A percentile compares a stretch with the other conserved stretches of the same genome.
phyloP scores from a whole-genome alignment of 2,797 vertebrate species.

The Acipenser ruthenus region DNA sequence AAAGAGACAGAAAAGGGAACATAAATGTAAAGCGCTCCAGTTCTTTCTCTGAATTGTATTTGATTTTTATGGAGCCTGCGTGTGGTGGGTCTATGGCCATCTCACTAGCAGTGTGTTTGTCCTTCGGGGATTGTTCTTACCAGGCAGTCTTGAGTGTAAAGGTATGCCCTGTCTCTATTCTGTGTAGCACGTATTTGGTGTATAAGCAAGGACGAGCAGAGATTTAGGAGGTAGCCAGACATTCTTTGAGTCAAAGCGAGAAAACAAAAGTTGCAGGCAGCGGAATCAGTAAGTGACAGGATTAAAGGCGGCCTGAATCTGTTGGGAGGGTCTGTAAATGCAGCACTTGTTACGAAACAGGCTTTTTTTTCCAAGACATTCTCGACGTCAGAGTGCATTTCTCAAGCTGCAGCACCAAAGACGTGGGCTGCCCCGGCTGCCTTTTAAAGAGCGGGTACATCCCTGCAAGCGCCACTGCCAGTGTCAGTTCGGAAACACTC shows the following conservation, averaged over 20 bases:
- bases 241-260: slow-evolving; percentile 4
- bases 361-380: slow-evolving; percentile 41
- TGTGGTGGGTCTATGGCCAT: too few relatives aligned
- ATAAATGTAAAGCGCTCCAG: too few relatives aligned
- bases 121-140: too few relatives aligned
- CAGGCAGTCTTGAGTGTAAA: too few relatives aligned
- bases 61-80: too few relatives aligned
- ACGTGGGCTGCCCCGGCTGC: slow-evolving; percentile 30
- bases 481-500: background rate
- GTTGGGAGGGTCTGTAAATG: slow-evolving; percentile 10
- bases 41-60: too few relatives aligned
- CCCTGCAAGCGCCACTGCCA: slow-evolving; percentile 18
- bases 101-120: too few relatives aligned
- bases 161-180: too few relatives aligned
- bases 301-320: slow-evolving; percentile 42
- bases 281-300: slow-evolving; percentile 51
- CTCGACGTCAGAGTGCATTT: slow-evolving; percentile 53
- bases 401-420: slow-evolving; percentile 34
- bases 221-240: background rate
- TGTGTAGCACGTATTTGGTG: background rate
- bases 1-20: too few relatives aligned
- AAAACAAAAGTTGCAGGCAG: slow-evolving; percentile 25
- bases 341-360: slow-evolving; percentile 28
- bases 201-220: background rate
- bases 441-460: slow-evolving; percentile 30